Base-by-base conservation (phyloP, 92 coral and sea anemone genomes). In the Umimayanthus chanpuru region DNA sequence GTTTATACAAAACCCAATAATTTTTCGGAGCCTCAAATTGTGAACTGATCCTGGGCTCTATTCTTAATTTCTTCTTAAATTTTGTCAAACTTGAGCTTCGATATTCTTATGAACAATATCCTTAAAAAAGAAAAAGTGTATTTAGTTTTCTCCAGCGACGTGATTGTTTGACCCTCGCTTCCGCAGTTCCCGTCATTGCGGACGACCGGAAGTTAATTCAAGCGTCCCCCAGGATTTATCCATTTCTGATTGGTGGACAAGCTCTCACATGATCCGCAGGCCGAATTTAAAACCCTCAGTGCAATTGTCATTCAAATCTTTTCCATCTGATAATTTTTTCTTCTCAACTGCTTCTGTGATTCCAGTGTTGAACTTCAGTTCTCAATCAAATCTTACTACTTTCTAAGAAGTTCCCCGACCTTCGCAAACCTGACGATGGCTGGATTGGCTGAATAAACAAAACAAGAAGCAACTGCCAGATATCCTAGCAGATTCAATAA, bases 221-320 rank as follows among this genome's bases (percentile, higher is more conserved):
- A 61, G 53, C 53, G 25, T 7, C 29, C 16, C 78, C 65, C 18
- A 56, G 65, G 65, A 73, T 7, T 73, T 47, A 2, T 75, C 44
- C 50, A 18, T 9, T 75, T 75, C 79, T 75, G 18, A 73, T 75
- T 75, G 79, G 79, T 75, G 25, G 50, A 75, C 15, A 14, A 75
- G 44, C 30, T 75, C 79, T 75, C 79, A 75, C 79, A 75, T 75
- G 79, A 75, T 75, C 29, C 36, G 36, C 6, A 9, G 26, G 5
- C 79, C 79, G 79, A 75, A 75, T 75, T 73, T 75, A 39, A 75
- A 75, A 75, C 79, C 79, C 79, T 75, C 47, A 43, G 30, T 30
- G 18, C 44, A n/a, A 40, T 39, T 75, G 26, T 75, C 53, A 75
- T 75, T 53, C n/a, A 75, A 75, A 75, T 61, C 26, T 75, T 16